phyloP scores from a whole-genome alignment of 1,140 invertebrate genomes.

The Cydia amplana region DNA sequence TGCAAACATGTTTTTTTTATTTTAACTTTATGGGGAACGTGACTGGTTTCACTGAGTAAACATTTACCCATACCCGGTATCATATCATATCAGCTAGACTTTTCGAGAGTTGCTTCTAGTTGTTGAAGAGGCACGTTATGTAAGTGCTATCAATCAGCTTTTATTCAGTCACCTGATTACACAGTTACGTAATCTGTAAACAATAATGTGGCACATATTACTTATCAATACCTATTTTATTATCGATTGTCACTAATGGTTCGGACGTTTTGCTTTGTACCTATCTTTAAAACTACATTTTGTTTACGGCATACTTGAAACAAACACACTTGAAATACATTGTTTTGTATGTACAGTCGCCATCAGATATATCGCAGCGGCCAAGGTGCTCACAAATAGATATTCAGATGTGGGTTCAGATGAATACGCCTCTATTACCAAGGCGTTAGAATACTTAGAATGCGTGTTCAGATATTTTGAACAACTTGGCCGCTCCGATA shows the following conservation, averaged over 20 bases:
- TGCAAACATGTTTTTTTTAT: slow-evolving; percentile 25
- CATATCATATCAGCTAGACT: background rate
- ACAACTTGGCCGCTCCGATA: too few relatives aligned
- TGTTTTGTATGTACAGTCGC: too few relatives aligned
- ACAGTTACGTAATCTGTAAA: slow-evolving; percentile 23
- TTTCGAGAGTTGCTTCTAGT: background rate
- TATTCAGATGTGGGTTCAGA: too few relatives aligned
- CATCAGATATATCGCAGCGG: too few relatives aligned
- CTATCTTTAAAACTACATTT: background rate
- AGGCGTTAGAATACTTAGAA: too few relatives aligned
- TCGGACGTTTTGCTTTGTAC: background rate
- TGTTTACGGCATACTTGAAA: background rate
- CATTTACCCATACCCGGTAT: background rate
- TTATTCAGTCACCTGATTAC: slow-evolving; percentile 25
- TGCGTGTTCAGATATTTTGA: too few relatives aligned
- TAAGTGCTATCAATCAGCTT: slow-evolving; percentile 7
- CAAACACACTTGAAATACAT: background rate
- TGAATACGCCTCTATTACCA: too few relatives aligned
- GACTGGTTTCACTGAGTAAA: background rate
- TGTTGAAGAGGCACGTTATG: background rate
- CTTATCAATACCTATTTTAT: background rate
- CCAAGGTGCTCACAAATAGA: too few relatives aligned
- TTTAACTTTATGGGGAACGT: slow-evolving; percentile 15
- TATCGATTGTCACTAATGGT: slow-evolving; percentile 19
- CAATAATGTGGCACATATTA: slow-evolving; percentile 11